phyloP scores from a whole-genome alignment of 2,888 invertebrate genomes.

The Erebia aethiops region DNA sequence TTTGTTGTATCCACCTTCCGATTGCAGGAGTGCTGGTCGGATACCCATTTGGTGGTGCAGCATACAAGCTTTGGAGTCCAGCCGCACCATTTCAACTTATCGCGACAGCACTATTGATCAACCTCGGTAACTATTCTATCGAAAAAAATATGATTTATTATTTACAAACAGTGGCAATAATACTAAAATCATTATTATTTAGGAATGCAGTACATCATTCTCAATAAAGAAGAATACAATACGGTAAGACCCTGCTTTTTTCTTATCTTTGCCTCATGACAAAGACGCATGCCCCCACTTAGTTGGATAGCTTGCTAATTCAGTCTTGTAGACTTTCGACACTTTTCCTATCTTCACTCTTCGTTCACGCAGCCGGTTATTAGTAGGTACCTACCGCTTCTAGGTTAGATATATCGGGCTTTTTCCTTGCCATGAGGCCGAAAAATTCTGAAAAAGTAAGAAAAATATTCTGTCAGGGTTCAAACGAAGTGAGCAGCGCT shows the following conservation, averaged over 20 bases:
- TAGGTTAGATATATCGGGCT: no score
- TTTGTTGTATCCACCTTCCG: no score
- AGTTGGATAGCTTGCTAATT: no score
- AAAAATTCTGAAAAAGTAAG: no score
- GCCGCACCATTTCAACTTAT: constrained; percentile 67
- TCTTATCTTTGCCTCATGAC: not conserved
- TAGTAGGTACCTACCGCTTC: no score
- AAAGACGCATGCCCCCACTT: no score
- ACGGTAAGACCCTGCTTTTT: constrained; percentile 49
- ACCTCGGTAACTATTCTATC: constrained; percentile 53
- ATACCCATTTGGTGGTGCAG: constrained; percentile 71
- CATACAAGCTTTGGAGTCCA: constrained; percentile 62
- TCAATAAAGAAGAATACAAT: constrained; percentile 58
- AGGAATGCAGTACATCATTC: constrained; percentile 55
- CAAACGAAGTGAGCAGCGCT: constrained; percentile 33
- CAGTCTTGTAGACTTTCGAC: no score
- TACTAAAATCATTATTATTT: constrained; percentile 19
- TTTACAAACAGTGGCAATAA: not conserved
- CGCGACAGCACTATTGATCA: constrained; percentile 53
- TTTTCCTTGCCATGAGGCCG: no score
- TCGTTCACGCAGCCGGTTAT: no score
- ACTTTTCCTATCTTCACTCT: no score
- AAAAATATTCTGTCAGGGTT: not conserved
- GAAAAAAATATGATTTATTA: not conserved
- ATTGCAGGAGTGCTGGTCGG: constrained; percentile 71